A percentile compares a stretch with the other conserved stretches of the same genome.
Evolutionary conservation across 2,888 invertebrate genomes (phyloP).

Genomic region (Dicranocentrus wangi): DNA sequence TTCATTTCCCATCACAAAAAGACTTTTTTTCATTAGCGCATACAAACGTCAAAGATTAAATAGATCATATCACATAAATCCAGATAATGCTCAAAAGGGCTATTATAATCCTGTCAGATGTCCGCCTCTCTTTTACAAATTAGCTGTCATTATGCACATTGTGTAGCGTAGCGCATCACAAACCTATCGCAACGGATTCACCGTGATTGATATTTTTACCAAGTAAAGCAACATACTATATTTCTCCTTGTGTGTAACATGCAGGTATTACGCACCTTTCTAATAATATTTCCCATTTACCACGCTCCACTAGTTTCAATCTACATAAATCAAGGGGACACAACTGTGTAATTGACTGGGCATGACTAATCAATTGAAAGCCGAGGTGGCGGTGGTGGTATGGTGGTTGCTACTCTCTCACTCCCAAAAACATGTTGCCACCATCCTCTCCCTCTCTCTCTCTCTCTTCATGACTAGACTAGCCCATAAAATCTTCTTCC

Average conservation of each 20-base stretch:
- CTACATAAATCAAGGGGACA: constrained; percentile 1
- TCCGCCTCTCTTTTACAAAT: constrained; percentile 37
- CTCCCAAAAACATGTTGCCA: no score
- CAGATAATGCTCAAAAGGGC: constrained; percentile 29
- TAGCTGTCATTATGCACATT: constrained; percentile 37
- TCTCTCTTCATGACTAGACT: not conserved
- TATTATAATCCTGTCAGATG: constrained; percentile 32
- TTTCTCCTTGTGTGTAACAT: no score
- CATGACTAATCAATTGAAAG: constrained; percentile 51
- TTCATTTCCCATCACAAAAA: not conserved
- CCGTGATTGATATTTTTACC: no score
- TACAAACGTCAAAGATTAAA: constrained; percentile 31
- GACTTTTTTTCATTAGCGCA: not conserved
- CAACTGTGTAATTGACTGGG: constrained; percentile 35
- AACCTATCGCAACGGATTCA: no score
- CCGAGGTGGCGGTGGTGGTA: no score
- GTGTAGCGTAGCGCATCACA: not conserved
- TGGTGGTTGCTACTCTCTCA: no score
- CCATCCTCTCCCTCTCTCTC: no score
- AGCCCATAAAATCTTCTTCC: not conserved
- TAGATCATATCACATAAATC: constrained; percentile 42
- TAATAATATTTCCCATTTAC: not conserved
- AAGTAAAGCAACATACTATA: no score
- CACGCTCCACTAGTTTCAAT: constrained; percentile 18
- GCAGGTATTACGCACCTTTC: not conserved